Conservation (phyloP, 2,113 vertebrate species). For the Charadrius vociferus region DNA sequence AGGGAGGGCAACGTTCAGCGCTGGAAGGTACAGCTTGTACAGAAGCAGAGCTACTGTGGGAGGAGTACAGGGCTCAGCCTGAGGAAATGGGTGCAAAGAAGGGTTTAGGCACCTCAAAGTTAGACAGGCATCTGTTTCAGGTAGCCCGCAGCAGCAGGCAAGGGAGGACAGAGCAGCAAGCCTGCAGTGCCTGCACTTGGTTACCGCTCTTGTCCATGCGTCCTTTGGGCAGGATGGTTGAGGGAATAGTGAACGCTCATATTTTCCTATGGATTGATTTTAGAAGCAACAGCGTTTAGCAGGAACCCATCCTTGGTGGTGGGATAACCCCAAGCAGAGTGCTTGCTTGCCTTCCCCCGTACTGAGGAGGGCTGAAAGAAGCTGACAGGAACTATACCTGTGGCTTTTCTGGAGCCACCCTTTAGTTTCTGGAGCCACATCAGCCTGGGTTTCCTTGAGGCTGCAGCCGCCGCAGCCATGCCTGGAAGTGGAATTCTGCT, state of each 20-base stretch:
- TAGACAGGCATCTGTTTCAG: accelerated
- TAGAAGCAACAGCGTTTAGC: background rate
- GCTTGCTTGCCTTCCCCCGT: background rate
- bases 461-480: accelerated
- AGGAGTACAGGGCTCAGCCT: background rate
- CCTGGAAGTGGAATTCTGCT: background rate
- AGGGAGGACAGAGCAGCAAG: background rate
- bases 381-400: background rate
- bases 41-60: background rate
- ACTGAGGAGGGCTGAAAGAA: background rate
- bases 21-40: too few relatives aligned
- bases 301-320: background rate
- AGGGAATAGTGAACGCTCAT: background rate
- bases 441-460: background rate
- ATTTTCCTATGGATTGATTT: background rate
- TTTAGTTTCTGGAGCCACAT: background rate
- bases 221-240: background rate
- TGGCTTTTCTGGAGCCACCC: background rate
- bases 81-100: background rate
- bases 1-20: accelerated
- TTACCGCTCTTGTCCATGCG: accelerated
- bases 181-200: accelerated
- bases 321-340: background rate
- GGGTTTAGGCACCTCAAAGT: background rate
- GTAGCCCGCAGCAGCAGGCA: accelerated